phyloP scores from a whole-genome alignment of 2,797 vertebrate species.

The Phrynocephalus forsythii region DNA sequence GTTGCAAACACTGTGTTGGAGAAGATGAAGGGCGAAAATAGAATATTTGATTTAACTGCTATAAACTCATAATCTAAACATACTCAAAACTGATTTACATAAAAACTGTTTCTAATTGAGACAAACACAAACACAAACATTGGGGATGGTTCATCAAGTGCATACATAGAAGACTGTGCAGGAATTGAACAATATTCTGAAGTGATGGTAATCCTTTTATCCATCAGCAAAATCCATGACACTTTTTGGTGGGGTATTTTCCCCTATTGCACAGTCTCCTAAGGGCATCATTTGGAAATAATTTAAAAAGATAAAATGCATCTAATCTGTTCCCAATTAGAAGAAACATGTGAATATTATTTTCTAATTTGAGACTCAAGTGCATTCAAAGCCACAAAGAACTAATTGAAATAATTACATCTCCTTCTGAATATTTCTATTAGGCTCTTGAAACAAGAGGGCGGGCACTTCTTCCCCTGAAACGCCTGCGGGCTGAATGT shows the following conservation, averaged over 20 bases:
- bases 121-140: constrained; percentile 47
- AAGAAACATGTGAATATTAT: constrained; percentile 80
- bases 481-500: constrained; percentile 55
- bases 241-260: constrained; percentile 14
- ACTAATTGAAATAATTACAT: constrained; percentile 87
- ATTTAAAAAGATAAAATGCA: constrained; percentile 76
- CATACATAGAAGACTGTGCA: constrained; percentile 25
- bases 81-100: constrained; percentile 44
- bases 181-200: constrained; percentile 38
- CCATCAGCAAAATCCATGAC: neutral
- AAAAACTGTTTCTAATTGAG: neutral
- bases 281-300: constrained; percentile 77
- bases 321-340: constrained; percentile 81
- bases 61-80: constrained; percentile 44
- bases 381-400: constrained; percentile 79
- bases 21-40: neutral
- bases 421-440: constrained; percentile 74
- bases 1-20: neutral
- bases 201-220: constrained; percentile 5
- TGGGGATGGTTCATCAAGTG: constrained; percentile 19
- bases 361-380: constrained; percentile 83
- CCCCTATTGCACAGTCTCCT: constrained; percentile 46
- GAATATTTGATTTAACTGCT: constrained; percentile 56
- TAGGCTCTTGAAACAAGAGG: constrained; percentile 60
- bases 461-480: constrained; percentile 34